These are phyloP conservation scores for Myxocyprinus asiaticus DNA, from an alignment of 2,113 vertebrate genomes.

Conservation along the genomic window DNA sequence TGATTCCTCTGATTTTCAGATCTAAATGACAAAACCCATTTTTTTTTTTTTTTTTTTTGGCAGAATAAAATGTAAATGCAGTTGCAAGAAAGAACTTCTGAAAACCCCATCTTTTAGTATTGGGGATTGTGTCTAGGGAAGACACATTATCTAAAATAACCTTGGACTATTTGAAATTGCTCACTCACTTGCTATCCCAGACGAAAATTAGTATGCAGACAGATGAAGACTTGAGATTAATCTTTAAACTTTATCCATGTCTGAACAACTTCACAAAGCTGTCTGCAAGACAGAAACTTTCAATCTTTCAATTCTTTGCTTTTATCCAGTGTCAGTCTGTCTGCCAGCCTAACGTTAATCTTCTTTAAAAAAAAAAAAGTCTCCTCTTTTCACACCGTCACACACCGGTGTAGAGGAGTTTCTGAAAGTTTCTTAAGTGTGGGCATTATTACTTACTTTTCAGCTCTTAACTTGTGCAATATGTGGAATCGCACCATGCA, in stretches of 20 bases:
- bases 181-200: constrained; percentile 13
- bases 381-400: constrained; percentile 44
- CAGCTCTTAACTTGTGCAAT: too few relatives aligned
- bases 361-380: constrained; percentile 44
- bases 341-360: constrained; percentile 51
- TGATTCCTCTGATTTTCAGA: neutral
- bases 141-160: constrained; percentile 34
- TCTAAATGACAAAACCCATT: constrained; percentile 27
- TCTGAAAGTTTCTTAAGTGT: constrained; percentile 22
- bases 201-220: constrained; percentile 56
- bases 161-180: constrained; percentile 41
- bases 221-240: constrained; percentile 55
- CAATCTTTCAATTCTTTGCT: constrained; percentile 42
- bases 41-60: too few relatives aligned
- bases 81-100: neutral
- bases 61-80: constrained; percentile 36
- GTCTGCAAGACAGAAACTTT: constrained; percentile 56
- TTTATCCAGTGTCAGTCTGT: constrained; percentile 34
- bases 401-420: constrained; percentile 4
- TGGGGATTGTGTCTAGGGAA: constrained; percentile 41
- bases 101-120: constrained; percentile 23
- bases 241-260: constrained; percentile 54
- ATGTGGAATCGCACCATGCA: too few relatives aligned
- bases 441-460: too few relatives aligned
- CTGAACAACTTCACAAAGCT: constrained; percentile 60